Percentiles rank a stretch among this genome's conserved stretches.
phyloP scores from a whole-genome alignment of 1,140 invertebrate genomes.

The Nymphalis io region DNA sequence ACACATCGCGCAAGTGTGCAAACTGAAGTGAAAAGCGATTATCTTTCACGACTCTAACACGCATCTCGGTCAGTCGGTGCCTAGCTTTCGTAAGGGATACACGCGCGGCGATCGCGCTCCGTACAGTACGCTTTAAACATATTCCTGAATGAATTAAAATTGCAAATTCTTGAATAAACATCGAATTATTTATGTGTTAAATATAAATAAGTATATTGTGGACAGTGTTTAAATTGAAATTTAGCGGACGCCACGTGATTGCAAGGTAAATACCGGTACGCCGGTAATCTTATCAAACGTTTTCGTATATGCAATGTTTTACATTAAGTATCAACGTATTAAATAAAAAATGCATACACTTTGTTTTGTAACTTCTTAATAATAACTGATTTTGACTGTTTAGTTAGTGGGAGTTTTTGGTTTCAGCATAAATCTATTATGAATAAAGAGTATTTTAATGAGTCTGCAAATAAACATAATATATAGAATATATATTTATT shows the following conservation, averaged over 20 bases:
- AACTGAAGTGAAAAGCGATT: slow-evolving; percentile 44
- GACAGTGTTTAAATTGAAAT: slow-evolving; percentile 10
- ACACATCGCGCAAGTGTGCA: slow-evolving; percentile 29
- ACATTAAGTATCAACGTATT: background rate
- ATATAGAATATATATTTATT: too few relatives aligned
- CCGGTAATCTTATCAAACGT: slow-evolving; percentile 24
- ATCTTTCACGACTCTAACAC: slow-evolving; percentile 27
- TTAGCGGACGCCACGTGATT: slow-evolving; percentile 27
- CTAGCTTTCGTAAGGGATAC: slow-evolving; percentile 29
- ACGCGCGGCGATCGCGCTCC: slow-evolving; percentile 24
- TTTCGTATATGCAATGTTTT: slow-evolving; percentile 8
- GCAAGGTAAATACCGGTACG: slow-evolving; percentile 41
- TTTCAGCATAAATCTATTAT: too few relatives aligned
- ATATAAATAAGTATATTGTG: background rate
- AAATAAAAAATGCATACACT: too few relatives aligned
- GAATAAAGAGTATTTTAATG: too few relatives aligned
- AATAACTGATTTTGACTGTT: too few relatives aligned
- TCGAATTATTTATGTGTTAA: slow-evolving; percentile 13
- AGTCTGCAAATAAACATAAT: too few relatives aligned
- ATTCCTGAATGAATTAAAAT: slow-evolving; percentile 44
- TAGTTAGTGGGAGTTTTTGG: too few relatives aligned
- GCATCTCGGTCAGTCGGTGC: slow-evolving; percentile 42
- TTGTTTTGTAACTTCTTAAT: too few relatives aligned
- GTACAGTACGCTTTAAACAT: slow-evolving; percentile 21
- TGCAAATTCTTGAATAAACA: background rate